These are phyloP conservation scores for Bombyx huttoni DNA, from an alignment of 2,888 invertebrate genomes.

Conservation along the genomic window DNA sequence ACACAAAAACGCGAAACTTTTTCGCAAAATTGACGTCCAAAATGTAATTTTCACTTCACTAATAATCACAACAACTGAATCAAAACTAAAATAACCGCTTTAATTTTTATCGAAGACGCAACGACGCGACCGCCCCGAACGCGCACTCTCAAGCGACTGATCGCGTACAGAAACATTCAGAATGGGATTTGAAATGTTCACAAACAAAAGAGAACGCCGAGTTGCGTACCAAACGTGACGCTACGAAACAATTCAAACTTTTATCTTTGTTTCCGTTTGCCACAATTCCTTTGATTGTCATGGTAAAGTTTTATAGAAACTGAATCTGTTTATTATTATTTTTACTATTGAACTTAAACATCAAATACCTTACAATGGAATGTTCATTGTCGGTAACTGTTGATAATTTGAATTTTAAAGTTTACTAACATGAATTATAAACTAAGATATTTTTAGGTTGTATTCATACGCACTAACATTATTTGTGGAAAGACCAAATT, in stretches of 20 bases:
- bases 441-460: not conserved
- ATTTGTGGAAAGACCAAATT: too few species aligned
- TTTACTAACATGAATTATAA: not conserved
- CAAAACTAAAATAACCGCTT: not conserved
- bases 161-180: slow-evolving; percentile 1
- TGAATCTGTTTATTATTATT: too few species aligned
- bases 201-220: not conserved
- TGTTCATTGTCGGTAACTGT: not conserved
- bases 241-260: too few species aligned
- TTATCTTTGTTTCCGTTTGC: too few species aligned
- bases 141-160: slow-evolving; percentile 19
- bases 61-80: not conserved
- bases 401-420: not conserved
- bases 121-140: slow-evolving; percentile 12
- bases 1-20: not conserved
- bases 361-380: not conserved
- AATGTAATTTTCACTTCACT: not conserved
- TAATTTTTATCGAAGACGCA: slow-evolving; percentile 6
- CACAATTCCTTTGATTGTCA: too few species aligned
- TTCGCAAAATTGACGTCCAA: not conserved
- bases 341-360: not conserved
- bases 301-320: too few species aligned
- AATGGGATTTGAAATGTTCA: not conserved
- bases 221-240: not conserved
- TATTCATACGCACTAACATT: not conserved